These are phyloP conservation scores for Psylliodes chrysocephalus DNA, from an alignment of 2,888 invertebrate genomes.

Conservation along the genomic window DNA sequence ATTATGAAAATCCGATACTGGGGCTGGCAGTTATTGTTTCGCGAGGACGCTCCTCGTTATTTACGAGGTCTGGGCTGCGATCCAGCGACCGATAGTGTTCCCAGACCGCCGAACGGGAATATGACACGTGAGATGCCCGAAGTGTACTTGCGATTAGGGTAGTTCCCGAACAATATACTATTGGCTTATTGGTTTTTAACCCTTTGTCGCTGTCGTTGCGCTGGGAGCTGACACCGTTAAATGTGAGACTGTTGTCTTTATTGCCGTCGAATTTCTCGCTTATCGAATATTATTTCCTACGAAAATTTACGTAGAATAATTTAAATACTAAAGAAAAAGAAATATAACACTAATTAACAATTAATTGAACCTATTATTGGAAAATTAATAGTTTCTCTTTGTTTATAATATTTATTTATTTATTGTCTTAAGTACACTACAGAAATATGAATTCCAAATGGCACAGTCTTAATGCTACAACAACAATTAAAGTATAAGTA, in stretches of 20 bases:
- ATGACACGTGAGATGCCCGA: slow-evolving; percentile 6
- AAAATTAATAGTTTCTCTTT: too few relatives aligned
- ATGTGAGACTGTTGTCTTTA: not conserved
- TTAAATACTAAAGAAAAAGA: too few relatives aligned
- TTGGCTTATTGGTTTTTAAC: slow-evolving; percentile 2
- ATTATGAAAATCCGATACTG: slow-evolving; percentile 59
- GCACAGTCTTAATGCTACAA: too few relatives aligned
- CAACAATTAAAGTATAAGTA: too few relatives aligned
- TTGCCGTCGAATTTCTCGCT: too few relatives aligned
- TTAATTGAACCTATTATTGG: too few relatives aligned
- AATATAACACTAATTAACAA: too few relatives aligned
- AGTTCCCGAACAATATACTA: not conserved
- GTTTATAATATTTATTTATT: too few relatives aligned
- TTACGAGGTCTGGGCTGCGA: slow-evolving; percentile 43
- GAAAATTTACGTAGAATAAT: too few relatives aligned
- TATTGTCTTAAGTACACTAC: too few relatives aligned
- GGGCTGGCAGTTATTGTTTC: slow-evolving; percentile 55
- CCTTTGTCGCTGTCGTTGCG: not conserved
- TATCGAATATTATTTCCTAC: too few relatives aligned
- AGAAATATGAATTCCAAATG: too few relatives aligned
- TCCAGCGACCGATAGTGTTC: not conserved
- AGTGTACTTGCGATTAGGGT: slow-evolving; percentile 2
- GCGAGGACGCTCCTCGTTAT: slow-evolving; percentile 44
- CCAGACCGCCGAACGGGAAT: slow-evolving; percentile 8
- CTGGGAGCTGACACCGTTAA: not conserved